Conservation (phyloP, 2,113 vertebrate species). For the Callocephalon fimbriatum region DNA sequence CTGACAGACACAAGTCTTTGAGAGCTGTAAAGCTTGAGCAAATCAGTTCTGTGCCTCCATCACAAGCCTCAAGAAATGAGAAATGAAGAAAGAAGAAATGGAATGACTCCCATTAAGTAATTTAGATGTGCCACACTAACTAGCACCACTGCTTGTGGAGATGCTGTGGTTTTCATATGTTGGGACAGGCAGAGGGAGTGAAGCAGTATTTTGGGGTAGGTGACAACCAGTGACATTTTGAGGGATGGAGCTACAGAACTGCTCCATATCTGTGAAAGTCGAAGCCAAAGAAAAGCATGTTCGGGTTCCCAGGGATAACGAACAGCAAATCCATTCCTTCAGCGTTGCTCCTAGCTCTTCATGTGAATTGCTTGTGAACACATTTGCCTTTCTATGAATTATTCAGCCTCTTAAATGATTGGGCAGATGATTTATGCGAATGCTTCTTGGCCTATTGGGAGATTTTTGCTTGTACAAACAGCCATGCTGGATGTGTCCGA, state of each 20-base stretch:
- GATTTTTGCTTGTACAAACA: constrained; percentile 66
- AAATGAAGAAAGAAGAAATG: neutral
- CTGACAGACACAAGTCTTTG: neutral
- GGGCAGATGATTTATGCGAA: constrained; percentile 39
- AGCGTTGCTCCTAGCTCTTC: neutral
- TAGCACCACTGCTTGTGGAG: rapidly evolving
- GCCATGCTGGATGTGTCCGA: constrained; percentile 58
- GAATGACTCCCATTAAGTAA: neutral
- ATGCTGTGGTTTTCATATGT: rapidly evolving
- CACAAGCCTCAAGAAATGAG: neutral
- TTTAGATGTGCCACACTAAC: neutral
- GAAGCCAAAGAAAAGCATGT: neutral
- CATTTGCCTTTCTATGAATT: constrained; percentile 48
- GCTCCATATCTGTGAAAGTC: neutral
- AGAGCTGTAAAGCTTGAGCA: neutral
- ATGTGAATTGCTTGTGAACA: neutral
- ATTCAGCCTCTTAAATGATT: constrained; percentile 52
- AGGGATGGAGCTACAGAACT: neutral
- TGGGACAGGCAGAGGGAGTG: neutral
- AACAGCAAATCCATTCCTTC: neutral
- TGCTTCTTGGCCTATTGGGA: constrained; percentile 32
- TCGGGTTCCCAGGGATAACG: neutral
- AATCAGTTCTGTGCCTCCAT: neutral
- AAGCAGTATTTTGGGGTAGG: rapidly evolving
- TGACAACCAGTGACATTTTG: neutral